Base-by-base conservation (phyloP, 1,140 invertebrate genomes). In the Bursaphelenchus mucronatus region DNA sequence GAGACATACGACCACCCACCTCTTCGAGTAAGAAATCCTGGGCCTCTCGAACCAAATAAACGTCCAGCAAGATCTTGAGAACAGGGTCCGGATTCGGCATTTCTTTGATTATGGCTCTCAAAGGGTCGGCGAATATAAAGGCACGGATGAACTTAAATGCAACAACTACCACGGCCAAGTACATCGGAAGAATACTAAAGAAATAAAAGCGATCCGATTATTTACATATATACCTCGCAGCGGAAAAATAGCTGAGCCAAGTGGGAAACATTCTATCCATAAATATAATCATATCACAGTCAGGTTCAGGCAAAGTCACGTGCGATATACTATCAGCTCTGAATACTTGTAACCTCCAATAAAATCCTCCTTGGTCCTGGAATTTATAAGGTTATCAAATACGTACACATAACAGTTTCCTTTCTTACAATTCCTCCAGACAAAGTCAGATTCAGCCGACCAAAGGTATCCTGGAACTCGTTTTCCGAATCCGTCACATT, bases 21-120 rank as follows among this genome's bases (percentile, higher is more conserved):
- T 99, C 94, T 84, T 99, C 96, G 8, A 98, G 83, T 10, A 88
- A 87, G 61, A 96, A 87, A 79, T 97, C 93, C 40, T 89, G 86
- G 53, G 91, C 92, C 84, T 98, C 94, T 43, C 96, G 87, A 1
- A 97, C 95, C 81, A 98, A 84, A 82, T 97, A 98, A 67, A 98
- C 92, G 81, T 98, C 93, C 59, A 94, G 86, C 81, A 92, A 95
- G 0, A 98, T 87, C 81, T 87, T 82, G 17, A 97, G 85, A 40
- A 98, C 88, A 76, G 92, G 85, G 82, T 98, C 94, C 8, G 97
- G 92, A 82, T 94, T 91, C 6, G 91, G 91, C 83, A 96, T 86
- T 82, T 98, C 94, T 74, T 93, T 90, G 83, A 95, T 97, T 89
- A 97, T 97, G 68, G 97, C 97, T 81, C 89, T 89, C 66, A 87